Base-by-base conservation (phyloP, 2,888 invertebrate genomes). In the Pseudococcus jackbeardsleyi region DNA sequence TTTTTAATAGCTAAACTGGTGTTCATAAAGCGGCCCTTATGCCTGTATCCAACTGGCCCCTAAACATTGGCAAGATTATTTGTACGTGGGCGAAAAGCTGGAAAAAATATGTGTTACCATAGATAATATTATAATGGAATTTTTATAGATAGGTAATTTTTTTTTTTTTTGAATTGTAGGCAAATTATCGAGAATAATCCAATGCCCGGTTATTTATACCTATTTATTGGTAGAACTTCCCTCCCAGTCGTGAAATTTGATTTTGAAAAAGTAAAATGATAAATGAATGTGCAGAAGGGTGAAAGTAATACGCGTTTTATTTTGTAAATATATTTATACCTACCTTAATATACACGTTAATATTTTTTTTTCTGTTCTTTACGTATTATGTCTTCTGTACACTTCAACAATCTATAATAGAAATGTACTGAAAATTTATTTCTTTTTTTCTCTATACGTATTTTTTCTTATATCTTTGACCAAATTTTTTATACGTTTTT, bases 401-500 rank as follows among this genome's bases (percentile, higher is more conserved):
- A 77, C 77, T 77, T 77, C 39, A 39, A 77, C 33, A 26, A 77
- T 77, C 39, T 64, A 64, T 64, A 64, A 50, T 77, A 77, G 77
- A 77, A 77, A 77, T 77, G 77, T 77, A 77, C 77, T 77, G 77
- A 77, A 15, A 22, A 64, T 77, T 77, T 77, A 77, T 77, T 77
- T 39, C 39, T 15, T 77, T 39, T 77, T 77, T 77, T 77, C 77
- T 77, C 77, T 77, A 39, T 77, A 77, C 77, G 77, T 77, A 77
- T 50, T 77, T 77, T 77, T 77, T 77, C 77, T 77, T 77, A 77
- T 64, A 64, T 77, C 77, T 77, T 77, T 77, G 77, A 77, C 77
- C 77, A 77, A 77, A 77, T 77, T 77, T 77, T 77, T 77, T 77
- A 77, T 77, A 77, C 77, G 77, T 77, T 77, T 77, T 77, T 77